phyloP scores from a whole-genome alignment of 2,888 invertebrate genomes.

The Prenolepis imparis region DNA sequence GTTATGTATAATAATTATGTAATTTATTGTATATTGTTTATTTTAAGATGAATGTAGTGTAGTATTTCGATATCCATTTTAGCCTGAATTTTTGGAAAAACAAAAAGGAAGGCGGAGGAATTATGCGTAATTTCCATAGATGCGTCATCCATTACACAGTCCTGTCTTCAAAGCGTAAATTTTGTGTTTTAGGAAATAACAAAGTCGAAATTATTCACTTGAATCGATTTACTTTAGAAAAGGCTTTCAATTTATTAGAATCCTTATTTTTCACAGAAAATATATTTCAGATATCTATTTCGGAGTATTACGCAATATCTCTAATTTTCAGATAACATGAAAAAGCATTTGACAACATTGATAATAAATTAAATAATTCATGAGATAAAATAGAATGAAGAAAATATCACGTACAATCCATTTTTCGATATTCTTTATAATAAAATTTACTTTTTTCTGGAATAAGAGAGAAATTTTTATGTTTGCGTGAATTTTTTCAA shows the following conservation, averaged over 20 bases:
- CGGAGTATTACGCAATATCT: background rate
- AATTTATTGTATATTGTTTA: constrained; percentile 27
- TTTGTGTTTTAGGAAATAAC: background rate
- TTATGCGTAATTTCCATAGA: background rate
- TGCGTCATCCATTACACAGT: background rate
- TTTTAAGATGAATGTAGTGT: background rate
- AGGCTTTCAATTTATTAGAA: background rate
- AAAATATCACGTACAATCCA: background rate
- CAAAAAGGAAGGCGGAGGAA: background rate
- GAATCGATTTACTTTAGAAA: constrained; percentile 7
- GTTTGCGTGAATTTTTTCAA: background rate
- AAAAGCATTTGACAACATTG: background rate
- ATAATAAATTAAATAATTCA: constrained; percentile 14
- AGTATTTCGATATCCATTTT: constrained; percentile 1
- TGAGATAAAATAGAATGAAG: background rate
- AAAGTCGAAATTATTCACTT: background rate
- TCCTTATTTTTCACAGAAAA: background rate
- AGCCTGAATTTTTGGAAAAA: constrained; percentile 9
- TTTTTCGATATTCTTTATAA: background rate
- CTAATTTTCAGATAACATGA: background rate
- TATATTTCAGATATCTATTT: background rate
- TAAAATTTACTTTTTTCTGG: background rate
- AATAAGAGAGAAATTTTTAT: background rate
- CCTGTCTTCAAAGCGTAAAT: background rate
- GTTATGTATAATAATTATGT: constrained; percentile 20